Evolutionary conservation across 2,888 invertebrate genomes (phyloP).

Genomic region (Dinocampus coccinellae): DNA sequence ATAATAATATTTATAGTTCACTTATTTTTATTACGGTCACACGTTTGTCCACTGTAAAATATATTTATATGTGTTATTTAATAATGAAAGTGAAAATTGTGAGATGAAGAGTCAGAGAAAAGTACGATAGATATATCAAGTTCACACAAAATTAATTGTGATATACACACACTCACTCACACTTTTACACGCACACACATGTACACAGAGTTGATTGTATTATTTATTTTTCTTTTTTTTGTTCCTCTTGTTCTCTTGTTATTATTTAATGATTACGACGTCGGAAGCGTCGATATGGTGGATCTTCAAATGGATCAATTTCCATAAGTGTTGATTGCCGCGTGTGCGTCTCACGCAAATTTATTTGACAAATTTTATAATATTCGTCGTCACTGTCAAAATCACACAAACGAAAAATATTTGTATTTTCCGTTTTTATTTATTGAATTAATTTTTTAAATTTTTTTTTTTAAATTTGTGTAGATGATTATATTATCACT

Average conservation of each 20-base stretch:
- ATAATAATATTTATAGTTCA: neutral
- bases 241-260: too few relatives aligned
- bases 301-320: conserved; percentile 65
- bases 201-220: neutral
- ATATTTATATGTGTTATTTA: neutral
- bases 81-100: neutral
- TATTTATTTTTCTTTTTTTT: neutral
- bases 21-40: neutral
- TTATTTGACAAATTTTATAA: conserved; percentile 2
- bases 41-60: neutral
- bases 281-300: conserved; percentile 60
- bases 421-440: neutral
- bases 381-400: conserved; percentile 4
- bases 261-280: conserved; percentile 50
- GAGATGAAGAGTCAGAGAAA: neutral
- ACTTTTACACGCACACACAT: neutral
- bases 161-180: neutral
- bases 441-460: neutral
- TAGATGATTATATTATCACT: neutral
- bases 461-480: neutral
- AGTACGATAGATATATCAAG: neutral
- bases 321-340: conserved; percentile 57
- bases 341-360: conserved; percentile 29
- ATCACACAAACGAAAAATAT: conserved; percentile 7
- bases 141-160: neutral